Percentiles rank a stretch among this genome's conserved stretches.
Conservation (phyloP, 2,888 invertebrate species). For the Pterobdella sp. region DNA sequence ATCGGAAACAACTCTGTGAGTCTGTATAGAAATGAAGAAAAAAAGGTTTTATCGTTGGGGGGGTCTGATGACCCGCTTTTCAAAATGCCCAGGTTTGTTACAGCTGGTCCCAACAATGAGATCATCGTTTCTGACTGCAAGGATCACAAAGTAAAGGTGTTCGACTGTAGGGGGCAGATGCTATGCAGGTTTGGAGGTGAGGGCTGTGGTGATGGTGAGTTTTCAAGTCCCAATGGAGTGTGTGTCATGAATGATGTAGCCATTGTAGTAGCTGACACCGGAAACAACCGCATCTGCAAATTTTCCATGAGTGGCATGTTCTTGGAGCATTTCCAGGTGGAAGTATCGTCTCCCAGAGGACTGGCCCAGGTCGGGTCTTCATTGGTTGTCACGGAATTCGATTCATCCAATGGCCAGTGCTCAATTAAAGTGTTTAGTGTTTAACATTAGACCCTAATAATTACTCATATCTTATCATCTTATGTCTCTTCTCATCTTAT, state of each 20-base stretch:
- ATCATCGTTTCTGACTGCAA: constrained; percentile 39
- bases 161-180: constrained; percentile 35
- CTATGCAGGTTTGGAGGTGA: constrained; percentile 33
- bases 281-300: constrained; percentile 37
- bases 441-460: too few relatives aligned
- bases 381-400: constrained; percentile 38
- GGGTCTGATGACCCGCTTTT: constrained; percentile 35
- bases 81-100: constrained; percentile 37
- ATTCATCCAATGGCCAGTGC: constrained; percentile 31
- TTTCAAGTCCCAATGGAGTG: constrained; percentile 37
- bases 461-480: too few relatives aligned
- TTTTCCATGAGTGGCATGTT: constrained; percentile 36
- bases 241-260: constrained; percentile 36
- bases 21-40: constrained; percentile 37
- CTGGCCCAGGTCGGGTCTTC: constrained; percentile 34
- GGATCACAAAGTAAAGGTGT: constrained; percentile 39
- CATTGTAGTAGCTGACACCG: constrained; percentile 38
- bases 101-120: constrained; percentile 36
- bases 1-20: constrained; percentile 38
- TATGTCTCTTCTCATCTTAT: too few relatives aligned
- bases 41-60: constrained; percentile 36
- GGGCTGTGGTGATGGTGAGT: constrained; percentile 36
- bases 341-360: constrained; percentile 36
- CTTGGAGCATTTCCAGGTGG: constrained; percentile 36
- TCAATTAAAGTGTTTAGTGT: constrained; percentile 36